Evolutionary conservation across 2,888 invertebrate species (phyloP).

Genomic region (Spilosoma lubricipeda): DNA sequence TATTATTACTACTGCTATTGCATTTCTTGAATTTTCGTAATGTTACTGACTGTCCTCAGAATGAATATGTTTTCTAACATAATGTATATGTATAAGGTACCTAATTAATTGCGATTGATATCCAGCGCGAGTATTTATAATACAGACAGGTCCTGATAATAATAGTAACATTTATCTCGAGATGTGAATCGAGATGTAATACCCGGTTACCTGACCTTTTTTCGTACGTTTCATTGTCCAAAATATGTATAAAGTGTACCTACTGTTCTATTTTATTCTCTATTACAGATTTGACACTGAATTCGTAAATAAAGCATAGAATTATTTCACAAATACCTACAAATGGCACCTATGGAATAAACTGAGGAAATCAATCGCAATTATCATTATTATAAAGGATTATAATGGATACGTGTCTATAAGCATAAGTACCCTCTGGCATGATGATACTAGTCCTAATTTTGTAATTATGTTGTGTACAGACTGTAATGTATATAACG

Average conservation of each 20-base stretch:
- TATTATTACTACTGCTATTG: neutral
- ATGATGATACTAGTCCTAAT: conserved; percentile 54
- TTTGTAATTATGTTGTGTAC: conserved; percentile 62
- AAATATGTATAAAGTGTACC: neutral
- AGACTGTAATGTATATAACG: conserved; percentile 58
- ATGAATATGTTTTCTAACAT: neutral
- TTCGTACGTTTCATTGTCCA: neutral
- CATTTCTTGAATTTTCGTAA: conserved; percentile 8
- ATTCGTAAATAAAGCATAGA: neutral
- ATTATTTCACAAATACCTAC: neutral
- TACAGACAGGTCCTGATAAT: neutral
- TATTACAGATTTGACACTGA: neutral
- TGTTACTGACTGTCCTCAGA: conserved; percentile 30
- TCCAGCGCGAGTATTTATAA: neutral
- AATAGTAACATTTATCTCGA: neutral
- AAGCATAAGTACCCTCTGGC: conserved; percentile 28
- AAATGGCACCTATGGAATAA: neutral
- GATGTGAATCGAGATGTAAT: neutral
- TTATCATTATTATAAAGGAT: neutral
- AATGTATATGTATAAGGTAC: neutral
- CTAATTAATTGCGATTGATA: neutral
- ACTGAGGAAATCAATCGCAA: neutral
- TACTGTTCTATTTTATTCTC: neutral
- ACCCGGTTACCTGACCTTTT: neutral
- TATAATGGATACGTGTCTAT: conserved; percentile 3